Percentiles rank a stretch among this genome's conserved stretches.
These are phyloP conservation scores for Lagenorhynchus albirostris DNA, from an alignment of 2,113 vertebrate genomes.

Conservation along the genomic window DNA sequence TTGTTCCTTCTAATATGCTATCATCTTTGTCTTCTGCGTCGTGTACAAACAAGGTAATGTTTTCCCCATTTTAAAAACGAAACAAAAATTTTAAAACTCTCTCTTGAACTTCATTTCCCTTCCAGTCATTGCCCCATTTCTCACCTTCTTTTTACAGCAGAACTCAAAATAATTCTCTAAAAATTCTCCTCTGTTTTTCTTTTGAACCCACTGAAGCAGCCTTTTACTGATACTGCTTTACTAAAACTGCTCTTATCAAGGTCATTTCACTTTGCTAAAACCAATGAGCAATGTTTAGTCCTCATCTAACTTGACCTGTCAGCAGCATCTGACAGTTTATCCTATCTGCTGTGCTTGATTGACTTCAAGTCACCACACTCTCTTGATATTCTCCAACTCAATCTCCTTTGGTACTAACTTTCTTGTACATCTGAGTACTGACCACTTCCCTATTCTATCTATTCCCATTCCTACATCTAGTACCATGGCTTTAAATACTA, in stretches of 20 bases:
- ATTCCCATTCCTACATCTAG: background rate
- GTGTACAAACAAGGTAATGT: background rate
- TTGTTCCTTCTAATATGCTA: background rate
- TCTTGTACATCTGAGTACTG: background rate
- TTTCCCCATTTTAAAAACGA: background rate
- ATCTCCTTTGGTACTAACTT: background rate
- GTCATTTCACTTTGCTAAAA: background rate
- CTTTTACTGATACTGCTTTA: background rate
- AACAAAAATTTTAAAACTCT: background rate
- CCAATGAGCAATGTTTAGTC: rapidly evolving
- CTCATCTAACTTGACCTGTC: too few relatives aligned
- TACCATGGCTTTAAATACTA: background rate
- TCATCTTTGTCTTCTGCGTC: background rate
- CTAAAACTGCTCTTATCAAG: background rate
- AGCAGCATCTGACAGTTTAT: background rate
- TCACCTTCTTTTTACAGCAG: background rate
- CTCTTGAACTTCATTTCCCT: background rate
- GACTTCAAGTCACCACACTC: background rate
- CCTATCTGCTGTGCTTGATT: background rate
- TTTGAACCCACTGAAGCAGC: background rate
- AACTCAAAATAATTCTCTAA: slow-evolving; percentile 7
- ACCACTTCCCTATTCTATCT: background rate
- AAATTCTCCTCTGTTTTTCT: background rate
- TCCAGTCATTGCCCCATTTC: background rate
- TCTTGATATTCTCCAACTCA: background rate